Base-by-base conservation (phyloP, 2,797 vertebrate genomes). In the Protonibea diacanthus region DNA sequence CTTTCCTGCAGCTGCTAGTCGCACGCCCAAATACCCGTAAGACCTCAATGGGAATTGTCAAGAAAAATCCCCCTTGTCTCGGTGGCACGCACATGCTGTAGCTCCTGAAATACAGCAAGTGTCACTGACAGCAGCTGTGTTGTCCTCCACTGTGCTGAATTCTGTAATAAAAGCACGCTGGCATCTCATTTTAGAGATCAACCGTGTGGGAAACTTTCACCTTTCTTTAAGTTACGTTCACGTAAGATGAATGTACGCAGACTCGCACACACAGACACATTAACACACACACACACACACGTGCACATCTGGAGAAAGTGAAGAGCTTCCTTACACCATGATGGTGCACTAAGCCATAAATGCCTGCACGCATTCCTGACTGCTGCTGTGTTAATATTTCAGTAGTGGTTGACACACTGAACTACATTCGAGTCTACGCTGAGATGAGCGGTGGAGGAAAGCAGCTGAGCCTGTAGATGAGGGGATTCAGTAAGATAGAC, bases 331-430 rank as follows among this genome's bases (percentile, higher is more conserved):
- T 87, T 65, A 71, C 68, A 74, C 74, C 75, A 70, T 55, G 17
- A 82, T 62, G 74, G 56, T 81, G 78, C 76, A 81, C 61, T 51
- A 76, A 74, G 42, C 55, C 58, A 74, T 44, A 45, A 83, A 81
- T 27, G 51, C 73, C n/a, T 20, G 67, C 85, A 69, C 33, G 25
- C 63, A 60, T 66, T 86, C 67, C 80, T 57, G 75, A 77, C 72
- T 69, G 81, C 83, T 83, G 78, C 74, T 56, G 68, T 80, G 89
- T 94, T 93, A 94, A 95, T 95, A 94, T 95, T 95, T 94, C 86
- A 95, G 92, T 45, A 83, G 84, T 3, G 73, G 90, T 88, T 92
- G 93, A 94, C 94, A 95, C 91, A 94, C 87, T 95, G 93, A 94
- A 94, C 94, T 94, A 94, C 88, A 93, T 95, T 93, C 3, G 21